Evolutionary conservation across 2,888 invertebrate species (phyloP).

Genomic region (Desoria tigrina): DNA sequence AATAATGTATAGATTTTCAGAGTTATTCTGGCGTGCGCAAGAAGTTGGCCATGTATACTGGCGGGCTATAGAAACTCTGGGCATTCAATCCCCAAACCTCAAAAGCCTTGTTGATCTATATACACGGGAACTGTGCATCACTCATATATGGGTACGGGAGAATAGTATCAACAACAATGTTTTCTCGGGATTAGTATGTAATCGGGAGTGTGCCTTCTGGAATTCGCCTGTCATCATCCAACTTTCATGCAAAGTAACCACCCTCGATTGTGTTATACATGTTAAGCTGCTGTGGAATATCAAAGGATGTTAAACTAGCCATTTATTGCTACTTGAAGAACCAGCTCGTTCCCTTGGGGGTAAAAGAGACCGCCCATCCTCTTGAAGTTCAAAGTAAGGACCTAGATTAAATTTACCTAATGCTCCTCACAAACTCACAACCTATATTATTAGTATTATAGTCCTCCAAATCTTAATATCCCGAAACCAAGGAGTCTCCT

Average conservation of each 20-base stretch:
- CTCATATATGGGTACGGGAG: too few species aligned
- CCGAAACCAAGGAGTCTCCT: too few species aligned
- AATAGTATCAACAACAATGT: too few species aligned
- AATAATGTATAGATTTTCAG: too few species aligned
- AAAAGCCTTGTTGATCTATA: too few species aligned
- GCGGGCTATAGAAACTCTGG: too few species aligned
- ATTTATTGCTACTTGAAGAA: slow-evolving; percentile 6
- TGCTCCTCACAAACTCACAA: background rate
- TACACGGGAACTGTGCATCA: too few species aligned
- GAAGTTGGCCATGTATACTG: too few species aligned
- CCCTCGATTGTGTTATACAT: background rate
- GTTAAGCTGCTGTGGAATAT: slow-evolving; percentile 5
- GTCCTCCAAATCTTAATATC: slow-evolving; percentile 2
- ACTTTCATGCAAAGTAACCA: background rate
- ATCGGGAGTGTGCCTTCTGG: background rate
- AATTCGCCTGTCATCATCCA: slow-evolving; percentile 2
- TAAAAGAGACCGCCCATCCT: slow-evolving; percentile 4
- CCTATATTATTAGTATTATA: too few species aligned
- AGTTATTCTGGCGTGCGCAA: too few species aligned
- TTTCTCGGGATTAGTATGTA: too few species aligned
- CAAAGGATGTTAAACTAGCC: background rate
- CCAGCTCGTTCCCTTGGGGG: background rate
- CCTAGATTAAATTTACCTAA: slow-evolving; percentile 3
- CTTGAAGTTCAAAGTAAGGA: background rate
- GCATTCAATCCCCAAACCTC: too few species aligned